phyloP scores from a whole-genome alignment of 1,140 invertebrate species.

The Armadillidium nasatum region DNA sequence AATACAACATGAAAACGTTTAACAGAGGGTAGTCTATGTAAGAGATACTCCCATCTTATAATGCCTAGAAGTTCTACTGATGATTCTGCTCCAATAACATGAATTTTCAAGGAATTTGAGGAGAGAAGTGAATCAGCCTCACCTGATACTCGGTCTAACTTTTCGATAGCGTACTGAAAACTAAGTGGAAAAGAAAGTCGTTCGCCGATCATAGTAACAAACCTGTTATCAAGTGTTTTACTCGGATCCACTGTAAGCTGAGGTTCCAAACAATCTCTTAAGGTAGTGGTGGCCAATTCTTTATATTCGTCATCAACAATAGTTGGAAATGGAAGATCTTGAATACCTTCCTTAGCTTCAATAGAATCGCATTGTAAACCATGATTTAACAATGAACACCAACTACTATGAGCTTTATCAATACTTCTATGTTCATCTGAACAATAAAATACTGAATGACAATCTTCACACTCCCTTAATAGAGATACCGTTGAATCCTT shows the following conservation, averaged over 20 bases:
- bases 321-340: conserved; percentile 31
- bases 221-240: conserved; percentile 21
- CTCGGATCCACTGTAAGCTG: conserved; percentile 17
- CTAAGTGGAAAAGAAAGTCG: conserved; percentile 31
- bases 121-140: neutral
- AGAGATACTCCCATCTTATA: conserved; percentile 40
- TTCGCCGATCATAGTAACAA: conserved; percentile 28
- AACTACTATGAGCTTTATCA: neutral
- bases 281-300: conserved; percentile 1
- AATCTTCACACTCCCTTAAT: conserved; percentile 22
- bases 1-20: conserved; percentile 30
- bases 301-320: conserved; percentile 29
- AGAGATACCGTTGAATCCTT: neutral
- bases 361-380: conserved; percentile 28
- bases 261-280: conserved; percentile 12
- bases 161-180: conserved; percentile 29
- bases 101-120: conserved; percentile 18
- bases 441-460: conserved; percentile 37
- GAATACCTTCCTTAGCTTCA: conserved; percentile 32
- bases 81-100: conserved; percentile 33
- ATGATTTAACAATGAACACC: conserved; percentile 1
- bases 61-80: conserved; percentile 35
- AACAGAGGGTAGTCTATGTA: conserved; percentile 33
- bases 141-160: neutral
- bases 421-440: conserved; percentile 21